A percentile compares a stretch with the other conserved stretches of the same genome.
phyloP scores from a whole-genome alignment of 2,888 invertebrate species.

The Leptinotarsa juncta region DNA sequence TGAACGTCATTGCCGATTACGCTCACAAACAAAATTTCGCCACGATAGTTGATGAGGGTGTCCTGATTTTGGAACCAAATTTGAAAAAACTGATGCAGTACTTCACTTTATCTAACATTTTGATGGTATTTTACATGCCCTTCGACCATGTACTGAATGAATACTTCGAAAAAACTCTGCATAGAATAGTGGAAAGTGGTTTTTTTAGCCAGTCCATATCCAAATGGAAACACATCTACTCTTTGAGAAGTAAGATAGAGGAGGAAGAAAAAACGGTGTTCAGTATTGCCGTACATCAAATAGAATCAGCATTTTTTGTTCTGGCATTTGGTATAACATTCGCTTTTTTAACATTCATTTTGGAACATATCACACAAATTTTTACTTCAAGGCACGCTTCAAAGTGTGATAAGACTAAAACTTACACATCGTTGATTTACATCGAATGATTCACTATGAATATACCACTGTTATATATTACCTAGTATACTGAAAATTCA shows the following conservation, averaged over 20 bases:
- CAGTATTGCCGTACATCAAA: constrained; percentile 6
- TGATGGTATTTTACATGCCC: constrained; percentile 26
- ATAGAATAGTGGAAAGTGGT: constrained; percentile 30
- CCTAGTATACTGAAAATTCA: too few relatives aligned
- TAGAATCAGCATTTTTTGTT: constrained; percentile 23
- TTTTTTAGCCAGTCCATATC: constrained; percentile 27
- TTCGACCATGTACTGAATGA: constrained; percentile 26
- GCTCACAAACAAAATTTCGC: constrained; percentile 33
- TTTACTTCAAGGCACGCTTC: not conserved
- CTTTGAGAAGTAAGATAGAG: constrained; percentile 16
- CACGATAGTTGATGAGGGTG: constrained; percentile 29
- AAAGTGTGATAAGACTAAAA: not conserved
- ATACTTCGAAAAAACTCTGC: constrained; percentile 22
- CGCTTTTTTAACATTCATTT: constrained; percentile 1
- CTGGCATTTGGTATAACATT: not conserved
- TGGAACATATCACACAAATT: not conserved
- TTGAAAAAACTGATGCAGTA: constrained; percentile 29
- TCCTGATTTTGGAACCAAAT: constrained; percentile 29
- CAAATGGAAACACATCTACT: constrained; percentile 27
- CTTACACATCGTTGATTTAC: too few relatives aligned
- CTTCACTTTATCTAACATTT: constrained; percentile 11
- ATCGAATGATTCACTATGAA: too few relatives aligned
- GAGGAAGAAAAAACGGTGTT: constrained; percentile 11
- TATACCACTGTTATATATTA: too few relatives aligned
- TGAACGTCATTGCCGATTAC: constrained; percentile 10